Percentiles rank a stretch among this genome's conserved stretches.
These are phyloP conservation scores for Semaprochilodus insignis DNA, from an alignment of 2,797 vertebrate genomes.

Conservation along the genomic window DNA sequence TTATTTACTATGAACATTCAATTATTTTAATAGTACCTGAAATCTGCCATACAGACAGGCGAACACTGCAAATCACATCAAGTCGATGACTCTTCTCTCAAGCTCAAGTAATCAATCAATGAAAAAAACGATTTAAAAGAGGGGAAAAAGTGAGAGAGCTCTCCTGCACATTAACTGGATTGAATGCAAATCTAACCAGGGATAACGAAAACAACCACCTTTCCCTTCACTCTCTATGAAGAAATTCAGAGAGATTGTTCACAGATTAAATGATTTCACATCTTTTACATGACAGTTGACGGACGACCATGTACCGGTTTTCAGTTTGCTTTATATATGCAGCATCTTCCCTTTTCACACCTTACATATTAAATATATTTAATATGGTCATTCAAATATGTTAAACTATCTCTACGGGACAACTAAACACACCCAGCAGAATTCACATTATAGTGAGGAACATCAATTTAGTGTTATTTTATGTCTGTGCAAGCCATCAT, in stretches of 20 bases:
- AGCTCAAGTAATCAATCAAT: background rate
- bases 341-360: background rate
- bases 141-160: background rate
- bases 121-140: background rate
- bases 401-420: background rate
- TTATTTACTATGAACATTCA: background rate
- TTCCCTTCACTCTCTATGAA: too few relatives aligned
- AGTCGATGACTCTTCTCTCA: background rate
- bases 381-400: background rate
- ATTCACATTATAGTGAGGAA: constrained; percentile 12
- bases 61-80: background rate
- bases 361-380: background rate
- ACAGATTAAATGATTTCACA: background rate
- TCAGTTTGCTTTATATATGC: background rate
- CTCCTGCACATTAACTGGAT: background rate
- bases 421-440: background rate
- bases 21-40: background rate
- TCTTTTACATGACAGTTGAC: background rate
- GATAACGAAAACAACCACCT: background rate
- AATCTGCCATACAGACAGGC: constrained; percentile 7
- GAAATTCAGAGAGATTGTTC: background rate
- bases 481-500: constrained; percentile 46
- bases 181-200: background rate
- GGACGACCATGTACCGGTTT: background rate
- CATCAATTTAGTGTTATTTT: constrained; percentile 18